Percentiles rank a stretch among this genome's conserved stretches.
These are phyloP conservation scores for Ciona savignyi DNA, from an alignment of 23 tunicate species.

Conservation along the genomic window DNA sequence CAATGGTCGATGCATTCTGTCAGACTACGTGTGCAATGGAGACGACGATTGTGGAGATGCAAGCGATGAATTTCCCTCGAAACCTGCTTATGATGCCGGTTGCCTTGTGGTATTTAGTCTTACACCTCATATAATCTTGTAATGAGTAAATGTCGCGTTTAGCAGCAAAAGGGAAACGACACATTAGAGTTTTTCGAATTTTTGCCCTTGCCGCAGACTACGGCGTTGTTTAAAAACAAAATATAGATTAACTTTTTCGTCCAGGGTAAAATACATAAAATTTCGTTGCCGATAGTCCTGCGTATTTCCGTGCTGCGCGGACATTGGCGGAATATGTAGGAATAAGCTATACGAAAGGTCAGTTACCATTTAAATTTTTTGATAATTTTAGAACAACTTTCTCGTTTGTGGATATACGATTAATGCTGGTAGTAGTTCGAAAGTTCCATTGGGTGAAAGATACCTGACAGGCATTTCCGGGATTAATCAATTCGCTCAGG, in stretches of 20 bases:
- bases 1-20: conserved; percentile 49
- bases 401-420: conserved; percentile 47
- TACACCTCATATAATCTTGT: too few species aligned
- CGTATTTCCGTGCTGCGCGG: too few species aligned
- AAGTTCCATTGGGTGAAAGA: conserved; percentile 51
- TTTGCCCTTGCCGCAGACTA: too few species aligned
- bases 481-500: conserved; percentile 54
- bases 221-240: too few species aligned
- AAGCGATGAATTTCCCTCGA: conserved; percentile 59
- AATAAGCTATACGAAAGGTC: neutral
- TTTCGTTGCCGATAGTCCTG: neutral
- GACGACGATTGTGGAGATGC: conserved; percentile 91
- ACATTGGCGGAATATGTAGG: neutral
- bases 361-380: neutral
- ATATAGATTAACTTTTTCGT: too few species aligned
- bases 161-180: too few species aligned
- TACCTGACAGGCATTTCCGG: conserved; percentile 77
- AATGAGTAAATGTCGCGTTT: too few species aligned
- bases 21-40: conserved; percentile 44
- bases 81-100: neutral
- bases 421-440: conserved; percentile 14
- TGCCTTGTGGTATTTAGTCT: too few species aligned
- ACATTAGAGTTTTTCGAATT: too few species aligned
- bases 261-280: too few species aligned
- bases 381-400: neutral